Conservation (phyloP, 2,888 invertebrate species). For the Galerucella nymphaeae region DNA sequence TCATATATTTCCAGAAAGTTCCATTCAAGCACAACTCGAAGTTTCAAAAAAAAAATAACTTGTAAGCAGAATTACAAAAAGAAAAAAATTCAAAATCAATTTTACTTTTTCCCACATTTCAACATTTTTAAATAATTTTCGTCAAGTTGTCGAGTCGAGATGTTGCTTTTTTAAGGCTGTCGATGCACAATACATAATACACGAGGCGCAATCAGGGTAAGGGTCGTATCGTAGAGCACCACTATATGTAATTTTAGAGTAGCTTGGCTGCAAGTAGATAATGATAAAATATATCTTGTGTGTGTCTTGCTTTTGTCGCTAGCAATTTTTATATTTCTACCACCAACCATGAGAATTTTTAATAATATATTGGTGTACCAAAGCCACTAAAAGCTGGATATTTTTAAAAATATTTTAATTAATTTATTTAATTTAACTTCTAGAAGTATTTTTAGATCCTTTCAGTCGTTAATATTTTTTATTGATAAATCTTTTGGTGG, state of each 20-base stretch:
- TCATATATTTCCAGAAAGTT: not conserved
- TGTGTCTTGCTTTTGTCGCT: conserved; percentile 61
- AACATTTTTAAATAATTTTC: not conserved
- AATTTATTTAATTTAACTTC: too few relatives aligned
- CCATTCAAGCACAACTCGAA: not conserved
- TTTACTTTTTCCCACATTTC: not conserved
- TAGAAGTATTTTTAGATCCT: too few relatives aligned
- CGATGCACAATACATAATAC: conserved; percentile 61
- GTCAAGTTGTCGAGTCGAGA: conserved; percentile 32
- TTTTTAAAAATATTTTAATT: not conserved
- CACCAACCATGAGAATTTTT: conserved; percentile 58
- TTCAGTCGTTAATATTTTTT: too few relatives aligned
- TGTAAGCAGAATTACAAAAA: too few relatives aligned
- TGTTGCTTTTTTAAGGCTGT: conserved; percentile 61
- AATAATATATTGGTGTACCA: conserved; percentile 17
- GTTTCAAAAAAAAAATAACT: not conserved
- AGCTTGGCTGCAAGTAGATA: conserved; percentile 62
- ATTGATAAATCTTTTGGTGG: not conserved
- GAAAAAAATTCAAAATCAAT: too few relatives aligned
- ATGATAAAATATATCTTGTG: conserved; percentile 56
- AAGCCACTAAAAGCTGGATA: not conserved
- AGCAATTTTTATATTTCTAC: conserved; percentile 55
- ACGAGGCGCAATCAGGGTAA: conserved; percentile 65
- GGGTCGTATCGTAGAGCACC: conserved; percentile 64
- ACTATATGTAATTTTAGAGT: conserved; percentile 59